Evolutionary conservation across 1,140 invertebrate genomes (phyloP).

Genomic region (Mercenaria mercenaria): DNA sequence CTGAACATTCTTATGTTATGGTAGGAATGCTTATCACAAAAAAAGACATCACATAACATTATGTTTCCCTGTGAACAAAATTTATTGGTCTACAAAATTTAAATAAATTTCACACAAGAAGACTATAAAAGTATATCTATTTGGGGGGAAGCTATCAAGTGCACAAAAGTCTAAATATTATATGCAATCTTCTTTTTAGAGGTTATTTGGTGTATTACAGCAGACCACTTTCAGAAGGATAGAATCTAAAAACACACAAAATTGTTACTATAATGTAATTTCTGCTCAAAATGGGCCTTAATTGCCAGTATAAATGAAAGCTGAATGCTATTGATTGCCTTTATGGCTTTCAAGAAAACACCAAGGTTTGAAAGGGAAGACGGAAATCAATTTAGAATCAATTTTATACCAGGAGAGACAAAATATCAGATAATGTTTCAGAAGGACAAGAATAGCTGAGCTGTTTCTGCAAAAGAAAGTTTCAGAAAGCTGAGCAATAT

Average conservation of each 20-base stretch:
- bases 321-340: slow-evolving; percentile 14
- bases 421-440: slow-evolving; percentile 21
- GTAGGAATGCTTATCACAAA: too few relatives aligned
- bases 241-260: neutral
- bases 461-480: neutral
- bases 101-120: too few relatives aligned
- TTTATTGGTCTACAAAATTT: too few relatives aligned
- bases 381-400: slow-evolving; percentile 36
- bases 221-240: neutral
- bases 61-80: too few relatives aligned
- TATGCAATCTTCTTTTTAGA: too few relatives aligned
- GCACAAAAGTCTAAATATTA: too few relatives aligned
- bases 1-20: too few relatives aligned
- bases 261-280: neutral
- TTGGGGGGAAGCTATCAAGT: too few relatives aligned
- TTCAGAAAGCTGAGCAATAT: too few relatives aligned
- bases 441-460: neutral
- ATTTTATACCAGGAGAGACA: slow-evolving; percentile 24
- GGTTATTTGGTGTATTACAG: neutral
- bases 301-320: slow-evolving; percentile 6
- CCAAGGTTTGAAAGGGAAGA: slow-evolving; percentile 7
- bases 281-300: slow-evolving; percentile 9
- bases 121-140: too few relatives aligned
- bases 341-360: slow-evolving; percentile 13
- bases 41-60: too few relatives aligned